Evolutionary conservation across 2,797 vertebrate species (phyloP).

Genomic region (Malurus leucopterus): DNA sequence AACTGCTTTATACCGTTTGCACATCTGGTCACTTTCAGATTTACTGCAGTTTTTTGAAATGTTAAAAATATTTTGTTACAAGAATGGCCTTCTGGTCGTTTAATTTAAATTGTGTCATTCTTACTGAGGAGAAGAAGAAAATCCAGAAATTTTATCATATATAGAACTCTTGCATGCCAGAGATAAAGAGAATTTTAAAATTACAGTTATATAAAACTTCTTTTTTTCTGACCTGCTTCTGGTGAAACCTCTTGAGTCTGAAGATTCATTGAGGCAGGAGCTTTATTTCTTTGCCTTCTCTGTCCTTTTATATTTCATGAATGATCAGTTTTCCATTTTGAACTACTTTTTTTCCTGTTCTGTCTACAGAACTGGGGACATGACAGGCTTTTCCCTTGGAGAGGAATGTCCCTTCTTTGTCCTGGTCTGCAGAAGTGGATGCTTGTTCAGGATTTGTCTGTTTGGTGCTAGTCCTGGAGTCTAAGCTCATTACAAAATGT

Average conservation of each 20-base stretch:
- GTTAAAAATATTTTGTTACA: neutral
- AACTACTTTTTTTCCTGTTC: neutral
- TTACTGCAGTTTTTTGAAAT: neutral
- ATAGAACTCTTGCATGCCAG: neutral
- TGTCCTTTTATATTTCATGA: neutral
- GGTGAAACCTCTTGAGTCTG: neutral
- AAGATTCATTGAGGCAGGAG: neutral
- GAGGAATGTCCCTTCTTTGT: neutral
- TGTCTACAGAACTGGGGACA: neutral
- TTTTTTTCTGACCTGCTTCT: neutral
- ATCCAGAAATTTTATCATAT: neutral
- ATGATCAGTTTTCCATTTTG: neutral
- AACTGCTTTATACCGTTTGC: neutral
- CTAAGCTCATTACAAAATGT: neutral
- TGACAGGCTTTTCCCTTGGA: neutral
- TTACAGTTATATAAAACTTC: neutral
- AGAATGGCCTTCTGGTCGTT: neutral
- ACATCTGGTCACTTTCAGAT: neutral
- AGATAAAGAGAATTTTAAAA: neutral
- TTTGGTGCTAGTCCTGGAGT: neutral
- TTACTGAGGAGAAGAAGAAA: neutral
- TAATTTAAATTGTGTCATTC: neutral
- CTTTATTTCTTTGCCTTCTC: neutral
- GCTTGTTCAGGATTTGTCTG: neutral
- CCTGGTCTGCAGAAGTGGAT: neutral